These are phyloP conservation scores for Phortica okadai DNA, from an alignment of 2,888 invertebrate genomes.

Conservation along the genomic window DNA sequence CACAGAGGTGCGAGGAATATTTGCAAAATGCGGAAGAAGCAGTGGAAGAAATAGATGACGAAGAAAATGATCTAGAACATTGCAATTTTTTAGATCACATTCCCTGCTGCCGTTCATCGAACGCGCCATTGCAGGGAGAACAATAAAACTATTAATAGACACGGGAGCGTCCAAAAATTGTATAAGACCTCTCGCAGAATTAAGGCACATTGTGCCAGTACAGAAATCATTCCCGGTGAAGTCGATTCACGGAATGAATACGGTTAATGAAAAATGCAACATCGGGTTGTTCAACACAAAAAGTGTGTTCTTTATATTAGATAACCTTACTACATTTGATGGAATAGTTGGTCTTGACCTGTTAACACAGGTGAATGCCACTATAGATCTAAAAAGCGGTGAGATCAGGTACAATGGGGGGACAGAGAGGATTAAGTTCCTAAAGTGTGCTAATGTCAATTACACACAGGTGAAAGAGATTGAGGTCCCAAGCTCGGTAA, in stretches of 20 bases:
- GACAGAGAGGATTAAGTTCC: constrained; percentile 33
- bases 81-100: constrained; percentile 36
- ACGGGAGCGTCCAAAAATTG: constrained; percentile 41
- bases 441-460: constrained; percentile 12
- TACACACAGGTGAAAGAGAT: neutral
- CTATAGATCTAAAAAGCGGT: constrained; percentile 34
- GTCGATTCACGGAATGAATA: no score
- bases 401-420: constrained; percentile 35
- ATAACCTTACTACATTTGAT: constrained; percentile 30
- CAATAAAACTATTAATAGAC: constrained; percentile 34
- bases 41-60: neutral
- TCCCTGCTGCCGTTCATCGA: constrained; percentile 25
- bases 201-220: constrained; percentile 28
- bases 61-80: neutral
- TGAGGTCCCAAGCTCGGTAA: neutral
- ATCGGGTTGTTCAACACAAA: no score
- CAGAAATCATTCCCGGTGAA: constrained; percentile 29
- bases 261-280: no score
- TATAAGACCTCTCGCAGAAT: constrained; percentile 15
- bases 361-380: constrained; percentile 35
- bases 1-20: neutral
- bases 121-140: no score
- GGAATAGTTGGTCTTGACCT: constrained; percentile 46
- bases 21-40: neutral
- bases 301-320: constrained; percentile 29